Evolutionary conservation across 2,113 vertebrate genomes (phyloP).

Genomic region (Entelurus aequoreus): DNA sequence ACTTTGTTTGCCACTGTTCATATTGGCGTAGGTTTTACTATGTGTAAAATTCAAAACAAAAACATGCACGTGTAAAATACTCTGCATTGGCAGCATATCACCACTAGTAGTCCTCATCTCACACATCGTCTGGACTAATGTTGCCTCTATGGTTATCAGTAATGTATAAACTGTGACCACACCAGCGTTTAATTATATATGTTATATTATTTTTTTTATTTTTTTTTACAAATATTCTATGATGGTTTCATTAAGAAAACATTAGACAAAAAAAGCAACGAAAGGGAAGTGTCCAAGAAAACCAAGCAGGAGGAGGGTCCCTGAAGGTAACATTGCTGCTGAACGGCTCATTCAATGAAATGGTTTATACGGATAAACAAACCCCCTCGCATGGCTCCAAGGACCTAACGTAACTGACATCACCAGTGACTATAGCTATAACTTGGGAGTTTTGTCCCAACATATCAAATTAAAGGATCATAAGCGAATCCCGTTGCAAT

Average conservation of each 20-base stretch:
- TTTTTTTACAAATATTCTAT: neutral
- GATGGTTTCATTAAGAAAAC: neutral
- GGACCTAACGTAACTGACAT: conserved; percentile 10
- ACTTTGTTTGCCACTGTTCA: no score
- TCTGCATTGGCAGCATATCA: conserved; percentile 11
- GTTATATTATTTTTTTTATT: neutral
- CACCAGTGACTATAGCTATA: neutral
- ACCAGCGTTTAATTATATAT: no score
- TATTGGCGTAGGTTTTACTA: no score
- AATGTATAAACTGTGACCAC: neutral
- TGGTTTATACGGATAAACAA: conserved; percentile 51
- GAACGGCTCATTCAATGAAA: conserved; percentile 14
- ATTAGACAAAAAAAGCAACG: neutral
- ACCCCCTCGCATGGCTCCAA: conserved; percentile 14
- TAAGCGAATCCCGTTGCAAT: conserved; percentile 16
- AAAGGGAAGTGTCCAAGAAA: neutral
- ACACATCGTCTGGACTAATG: neutral
- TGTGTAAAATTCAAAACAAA: no score
- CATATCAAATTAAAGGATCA: neutral
- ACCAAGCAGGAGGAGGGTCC: neutral
- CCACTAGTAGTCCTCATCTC: conserved; percentile 52
- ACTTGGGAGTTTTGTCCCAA: neutral
- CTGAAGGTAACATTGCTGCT: conserved; percentile 32
- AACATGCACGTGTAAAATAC: neutral
- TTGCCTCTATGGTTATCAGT: conserved; percentile 13